Evolutionary conservation across 1,140 invertebrate genomes (phyloP).

Genomic region (Harlomillsia oculata): DNA sequence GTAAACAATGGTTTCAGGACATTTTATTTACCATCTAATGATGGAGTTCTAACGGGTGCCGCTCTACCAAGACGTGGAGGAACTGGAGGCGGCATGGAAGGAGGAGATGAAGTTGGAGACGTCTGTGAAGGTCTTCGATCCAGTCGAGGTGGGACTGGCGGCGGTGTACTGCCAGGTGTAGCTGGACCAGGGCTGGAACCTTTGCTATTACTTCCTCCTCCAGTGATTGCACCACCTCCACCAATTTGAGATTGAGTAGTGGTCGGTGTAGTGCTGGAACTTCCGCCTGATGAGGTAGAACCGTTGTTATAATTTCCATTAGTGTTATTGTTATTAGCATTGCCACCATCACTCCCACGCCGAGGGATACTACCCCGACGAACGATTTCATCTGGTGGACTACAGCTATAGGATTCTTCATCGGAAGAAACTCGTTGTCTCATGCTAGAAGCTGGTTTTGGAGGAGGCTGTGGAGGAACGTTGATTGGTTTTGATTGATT

Average conservation of each 20-base stretch:
- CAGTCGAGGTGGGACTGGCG: conserved; percentile 32
- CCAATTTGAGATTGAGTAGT: conserved; percentile 22
- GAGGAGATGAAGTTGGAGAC: conserved; percentile 29
- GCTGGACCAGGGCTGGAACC: conserved; percentile 27
- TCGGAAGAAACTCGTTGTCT: conserved; percentile 12
- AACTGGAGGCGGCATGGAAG: conserved; percentile 31
- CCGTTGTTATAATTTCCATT: conserved; percentile 6
- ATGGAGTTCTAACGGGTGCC: conserved; percentile 34
- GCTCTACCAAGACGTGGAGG: conserved; percentile 33
- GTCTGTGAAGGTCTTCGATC: conserved; percentile 32
- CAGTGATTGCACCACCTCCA: no score
- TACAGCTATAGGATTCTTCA: conserved; percentile 10
- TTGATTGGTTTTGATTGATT: conserved; percentile 16
- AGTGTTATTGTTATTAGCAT: conserved; percentile 2
- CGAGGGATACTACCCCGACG: no score
- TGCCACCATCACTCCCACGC: conserved; percentile 16
- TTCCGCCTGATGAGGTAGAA: conserved; percentile 9
- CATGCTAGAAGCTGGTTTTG: conserved; percentile 23
- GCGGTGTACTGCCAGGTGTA: conserved; percentile 30
- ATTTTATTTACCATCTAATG: conserved; percentile 29
- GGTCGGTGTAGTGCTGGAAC: conserved; percentile 29
- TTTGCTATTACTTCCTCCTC: conserved; percentile 25
- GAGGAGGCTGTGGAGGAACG: conserved; percentile 32
- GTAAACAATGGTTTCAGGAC: neutral
- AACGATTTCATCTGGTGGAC: neutral